phyloP scores from a whole-genome alignment of 37 sponge, comb jelly and placozoan genomes.

The Aplysina aerophoba region DNA sequence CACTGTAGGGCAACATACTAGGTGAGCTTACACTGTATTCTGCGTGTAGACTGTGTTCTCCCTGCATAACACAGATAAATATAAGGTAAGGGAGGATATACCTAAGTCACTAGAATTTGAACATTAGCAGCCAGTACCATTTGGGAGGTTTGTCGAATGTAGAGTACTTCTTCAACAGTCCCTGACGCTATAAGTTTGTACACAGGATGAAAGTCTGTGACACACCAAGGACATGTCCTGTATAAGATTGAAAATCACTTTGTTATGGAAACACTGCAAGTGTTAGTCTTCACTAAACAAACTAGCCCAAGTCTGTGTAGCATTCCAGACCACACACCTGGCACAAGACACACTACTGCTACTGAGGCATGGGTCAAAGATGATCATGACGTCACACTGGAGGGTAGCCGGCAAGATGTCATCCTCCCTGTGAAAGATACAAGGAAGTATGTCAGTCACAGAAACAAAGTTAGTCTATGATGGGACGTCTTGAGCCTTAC shows the following conservation, averaged over 20 bases:
- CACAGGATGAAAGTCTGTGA: background rate
- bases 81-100: too few relatives aligned
- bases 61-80: too few relatives aligned
- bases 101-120: too few relatives aligned
- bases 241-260: too few relatives aligned
- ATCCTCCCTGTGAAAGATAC: background rate
- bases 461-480: background rate
- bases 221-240: background rate
- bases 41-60: background rate
- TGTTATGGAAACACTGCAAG: too few relatives aligned
- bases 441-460: background rate
- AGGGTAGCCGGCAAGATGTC: background rate
- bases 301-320: too few relatives aligned
- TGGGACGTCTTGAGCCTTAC: background rate
- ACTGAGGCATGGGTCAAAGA: slow-evolving; percentile 1
- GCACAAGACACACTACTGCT: background rate
- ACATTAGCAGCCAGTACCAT: too few relatives aligned
- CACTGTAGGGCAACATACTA: background rate
- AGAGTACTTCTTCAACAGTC: background rate
- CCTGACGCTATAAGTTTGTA: background rate
- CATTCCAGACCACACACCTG: background rate
- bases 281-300: too few relatives aligned
- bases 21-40: background rate
- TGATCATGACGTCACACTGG: background rate
- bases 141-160: background rate